These are phyloP conservation scores for Chromis chromis DNA, from an alignment of 2,797 vertebrate genomes.

Conservation along the genomic window DNA sequence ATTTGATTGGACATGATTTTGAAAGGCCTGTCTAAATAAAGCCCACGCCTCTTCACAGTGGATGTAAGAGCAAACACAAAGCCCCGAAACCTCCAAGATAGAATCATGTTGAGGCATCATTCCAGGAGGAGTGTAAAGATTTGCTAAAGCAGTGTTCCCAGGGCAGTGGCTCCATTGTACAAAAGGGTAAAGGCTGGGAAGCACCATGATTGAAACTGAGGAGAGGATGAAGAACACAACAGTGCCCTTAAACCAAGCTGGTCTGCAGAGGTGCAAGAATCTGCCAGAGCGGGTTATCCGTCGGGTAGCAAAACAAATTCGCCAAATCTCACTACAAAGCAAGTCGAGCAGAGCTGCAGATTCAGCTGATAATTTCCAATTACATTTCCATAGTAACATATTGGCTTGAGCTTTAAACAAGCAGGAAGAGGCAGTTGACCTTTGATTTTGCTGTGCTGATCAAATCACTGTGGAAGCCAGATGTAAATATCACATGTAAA, in stretches of 20 bases:
- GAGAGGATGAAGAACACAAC: conserved; percentile 25
- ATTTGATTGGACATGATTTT: conserved; percentile 11
- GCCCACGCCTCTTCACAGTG: not conserved
- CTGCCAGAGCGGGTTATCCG: no score
- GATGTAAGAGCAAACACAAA: not conserved
- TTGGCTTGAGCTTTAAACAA: no score
- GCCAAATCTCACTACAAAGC: no score
- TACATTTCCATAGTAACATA: no score
- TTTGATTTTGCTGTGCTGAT: no score
- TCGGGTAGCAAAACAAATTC: no score
- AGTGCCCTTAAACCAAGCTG: conserved; percentile 11
- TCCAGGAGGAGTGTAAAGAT: conserved; percentile 3
- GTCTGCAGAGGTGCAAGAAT: no score
- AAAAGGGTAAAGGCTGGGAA: conserved; percentile 11
- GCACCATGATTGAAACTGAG: conserved; percentile 10
- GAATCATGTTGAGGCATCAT: conserved; percentile 1
- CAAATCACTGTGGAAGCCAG: no score
- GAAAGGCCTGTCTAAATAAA: conserved; percentile 19
- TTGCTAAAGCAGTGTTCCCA: conserved; percentile 1
- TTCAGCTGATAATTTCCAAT: no score
- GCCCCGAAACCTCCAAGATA: conserved; percentile 2
- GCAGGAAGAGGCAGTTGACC: no score
- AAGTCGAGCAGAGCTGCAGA: no score
- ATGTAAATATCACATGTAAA: no score
- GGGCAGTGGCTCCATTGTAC: conserved; percentile 5